These are phyloP conservation scores for Gadus macrocephalus DNA, from an alignment of 2,113 vertebrate species.

Conservation along the genomic window DNA sequence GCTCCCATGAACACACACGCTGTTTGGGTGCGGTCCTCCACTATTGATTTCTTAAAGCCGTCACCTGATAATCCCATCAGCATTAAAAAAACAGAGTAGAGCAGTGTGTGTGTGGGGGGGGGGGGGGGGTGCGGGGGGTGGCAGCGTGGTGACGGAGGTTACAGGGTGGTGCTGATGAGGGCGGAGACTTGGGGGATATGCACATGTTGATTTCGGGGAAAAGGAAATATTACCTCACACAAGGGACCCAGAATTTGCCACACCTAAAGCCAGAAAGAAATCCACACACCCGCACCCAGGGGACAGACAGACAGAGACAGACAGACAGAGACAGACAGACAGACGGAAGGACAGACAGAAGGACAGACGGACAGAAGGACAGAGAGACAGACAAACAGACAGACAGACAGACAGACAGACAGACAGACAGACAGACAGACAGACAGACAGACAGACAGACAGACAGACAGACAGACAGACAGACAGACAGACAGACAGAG, in stretches of 20 bases:
- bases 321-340: no score
- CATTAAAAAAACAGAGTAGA: no score
- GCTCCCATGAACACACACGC: no score
- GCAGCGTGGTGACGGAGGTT: background rate
- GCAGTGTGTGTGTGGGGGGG: no score
- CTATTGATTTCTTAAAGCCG: no score
- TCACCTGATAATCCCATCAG: no score
- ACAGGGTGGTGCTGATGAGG: slow-evolving; percentile 2
- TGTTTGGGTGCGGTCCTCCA: no score
- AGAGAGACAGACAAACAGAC: no score
- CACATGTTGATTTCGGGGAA: background rate
- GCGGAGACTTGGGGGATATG: background rate
- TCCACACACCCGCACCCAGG: slow-evolving; percentile 14
- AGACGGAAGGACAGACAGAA: no score
- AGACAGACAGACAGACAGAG: no score
- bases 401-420: background rate
- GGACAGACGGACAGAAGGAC: no score
- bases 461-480: background rate
- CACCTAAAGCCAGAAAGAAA: slow-evolving; percentile 74
- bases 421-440: slow-evolving; percentile 37
- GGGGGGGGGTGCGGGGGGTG: background rate
- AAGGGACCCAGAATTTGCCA: slow-evolving; percentile 86
- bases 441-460: slow-evolving; percentile 2
- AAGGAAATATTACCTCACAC: slow-evolving; percentile 83
- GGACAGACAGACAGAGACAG: slow-evolving; percentile 8